phyloP scores from a whole-genome alignment of 2,113 vertebrate genomes.

The Scomber japonicus region DNA sequence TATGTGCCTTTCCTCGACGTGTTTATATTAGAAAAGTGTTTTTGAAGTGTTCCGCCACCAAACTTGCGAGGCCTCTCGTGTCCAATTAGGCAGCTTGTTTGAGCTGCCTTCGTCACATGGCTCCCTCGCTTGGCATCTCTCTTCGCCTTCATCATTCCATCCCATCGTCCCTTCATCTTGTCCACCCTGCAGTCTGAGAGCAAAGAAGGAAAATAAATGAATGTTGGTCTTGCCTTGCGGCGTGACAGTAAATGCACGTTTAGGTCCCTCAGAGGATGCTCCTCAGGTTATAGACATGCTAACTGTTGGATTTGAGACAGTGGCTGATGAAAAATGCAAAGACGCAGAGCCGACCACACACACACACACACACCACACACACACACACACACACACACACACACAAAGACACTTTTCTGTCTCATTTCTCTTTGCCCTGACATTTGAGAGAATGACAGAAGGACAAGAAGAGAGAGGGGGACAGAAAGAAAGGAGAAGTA shows the following conservation, averaged over 20 bases:
- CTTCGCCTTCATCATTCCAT: conserved; percentile 61
- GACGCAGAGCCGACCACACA: neutral
- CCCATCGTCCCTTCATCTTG: conserved; percentile 61
- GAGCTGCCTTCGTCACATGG: conserved; percentile 60
- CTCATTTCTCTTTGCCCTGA: conserved; percentile 34
- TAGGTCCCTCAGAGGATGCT: conserved; percentile 7
- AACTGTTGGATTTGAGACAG: conserved; percentile 29
- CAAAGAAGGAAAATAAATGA: conserved; percentile 57
- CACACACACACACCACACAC: neutral
- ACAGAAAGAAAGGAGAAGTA: conserved; percentile 14
- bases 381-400: too few species aligned
- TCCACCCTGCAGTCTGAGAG: conserved; percentile 49
- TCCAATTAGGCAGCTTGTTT: conserved; percentile 80
- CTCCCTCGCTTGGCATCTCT: conserved; percentile 53
- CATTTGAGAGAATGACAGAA: conserved; percentile 53
- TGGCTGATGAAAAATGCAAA: neutral
- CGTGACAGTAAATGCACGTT: conserved; percentile 32
- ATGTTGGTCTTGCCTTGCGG: conserved; percentile 16
- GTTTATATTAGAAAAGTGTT: conserved; percentile 59
- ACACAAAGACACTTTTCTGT: neutral
- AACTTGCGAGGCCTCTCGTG: conserved; percentile 79
- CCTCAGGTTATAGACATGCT: conserved; percentile 2
- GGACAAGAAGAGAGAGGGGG: conserved; percentile 23
- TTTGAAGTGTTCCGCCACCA: conserved; percentile 69
- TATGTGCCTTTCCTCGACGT: conserved; percentile 36